phyloP scores from a whole-genome alignment of 2,888 invertebrate species.

The Helicoverpa assulta region DNA sequence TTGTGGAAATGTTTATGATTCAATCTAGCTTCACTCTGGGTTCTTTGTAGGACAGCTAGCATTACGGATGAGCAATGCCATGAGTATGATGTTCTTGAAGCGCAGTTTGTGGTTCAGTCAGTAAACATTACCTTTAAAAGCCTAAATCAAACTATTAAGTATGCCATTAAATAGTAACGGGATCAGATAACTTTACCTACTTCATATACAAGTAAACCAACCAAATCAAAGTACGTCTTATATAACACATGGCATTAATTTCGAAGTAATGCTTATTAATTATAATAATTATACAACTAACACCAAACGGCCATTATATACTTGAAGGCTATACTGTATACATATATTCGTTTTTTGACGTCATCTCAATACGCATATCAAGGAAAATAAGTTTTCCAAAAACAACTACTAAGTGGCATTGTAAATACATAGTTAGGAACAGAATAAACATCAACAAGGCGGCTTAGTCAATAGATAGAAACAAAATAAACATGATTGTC shows the following conservation, averaged over 20 bases:
- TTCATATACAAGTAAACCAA: neutral
- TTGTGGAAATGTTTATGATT: no score
- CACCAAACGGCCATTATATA: neutral
- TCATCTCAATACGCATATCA: constrained; percentile 25
- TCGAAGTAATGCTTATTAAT: neutral
- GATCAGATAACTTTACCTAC: no score
- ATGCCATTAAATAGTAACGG: no score
- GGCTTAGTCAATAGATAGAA: neutral
- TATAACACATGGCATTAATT: neutral
- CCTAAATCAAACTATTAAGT: no score
- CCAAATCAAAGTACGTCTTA: neutral
- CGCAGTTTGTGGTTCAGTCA: no score
- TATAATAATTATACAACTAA: neutral
- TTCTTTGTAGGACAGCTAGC: no score
- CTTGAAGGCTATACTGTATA: constrained; percentile 15
- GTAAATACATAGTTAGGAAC: constrained; percentile 17
- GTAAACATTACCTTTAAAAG: no score
- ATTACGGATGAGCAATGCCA: no score
- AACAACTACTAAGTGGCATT: constrained; percentile 27
- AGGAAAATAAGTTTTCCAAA: constrained; percentile 29
- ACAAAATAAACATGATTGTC: no score
- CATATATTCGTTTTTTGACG: constrained; percentile 22
- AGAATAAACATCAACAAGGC: neutral
- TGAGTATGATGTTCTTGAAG: no score
- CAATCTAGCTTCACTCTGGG: no score